Evolutionary conservation across 2,113 vertebrate species (phyloP), one percentile per base, ranked within the genome.

Genomic region (Cettia cetti): DNA sequence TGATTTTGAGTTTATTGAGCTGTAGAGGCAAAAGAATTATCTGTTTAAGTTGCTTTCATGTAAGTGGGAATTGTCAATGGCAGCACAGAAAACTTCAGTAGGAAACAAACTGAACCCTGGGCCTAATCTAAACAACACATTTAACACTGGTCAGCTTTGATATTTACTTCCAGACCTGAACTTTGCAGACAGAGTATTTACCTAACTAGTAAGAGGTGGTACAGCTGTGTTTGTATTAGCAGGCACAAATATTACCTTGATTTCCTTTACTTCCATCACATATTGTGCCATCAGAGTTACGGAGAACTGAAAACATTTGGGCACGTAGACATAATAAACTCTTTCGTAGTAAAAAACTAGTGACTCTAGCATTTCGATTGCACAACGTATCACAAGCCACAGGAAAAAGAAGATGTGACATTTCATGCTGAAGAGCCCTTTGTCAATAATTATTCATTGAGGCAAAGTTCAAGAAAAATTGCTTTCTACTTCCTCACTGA

Each of bases 391-490:
- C 72, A 84, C 33, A 93, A 69, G 50, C 45, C 60, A 70, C 15
- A 52, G 42, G 52, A 45, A 86, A 87, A 88, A 74, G 76, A 87
- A 54, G 37, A 75, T 61, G 40, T 84, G 92, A 70, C 49, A 91
- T 86, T 95, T 95, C n/a, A 80, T 71, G 45, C 68, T 70, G 42
- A 81, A 78, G 35, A 90, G 39, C 35, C 35, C 64, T 89, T 83
- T 94, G 68, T 81, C 77, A 89, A 70, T 49, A 70, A 65, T 17
- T 61, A 74, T 63, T 92, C 17, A 12, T 4, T 23, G 61, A 93
- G 45, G 68, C 61, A 80, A 96, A 93, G 76, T 91, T 93, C 90
- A 90, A 50, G 57, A 74, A 84, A 92, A 83, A 91, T 57, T 83
- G 44, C 77, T 75, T 86, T 78, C 44, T 86, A 77, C 69, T 92